Percentiles rank a stretch among this genome's conserved stretches.
phyloP scores from a whole-genome alignment of 1,140 invertebrate species.

The Drepana arcuata region DNA sequence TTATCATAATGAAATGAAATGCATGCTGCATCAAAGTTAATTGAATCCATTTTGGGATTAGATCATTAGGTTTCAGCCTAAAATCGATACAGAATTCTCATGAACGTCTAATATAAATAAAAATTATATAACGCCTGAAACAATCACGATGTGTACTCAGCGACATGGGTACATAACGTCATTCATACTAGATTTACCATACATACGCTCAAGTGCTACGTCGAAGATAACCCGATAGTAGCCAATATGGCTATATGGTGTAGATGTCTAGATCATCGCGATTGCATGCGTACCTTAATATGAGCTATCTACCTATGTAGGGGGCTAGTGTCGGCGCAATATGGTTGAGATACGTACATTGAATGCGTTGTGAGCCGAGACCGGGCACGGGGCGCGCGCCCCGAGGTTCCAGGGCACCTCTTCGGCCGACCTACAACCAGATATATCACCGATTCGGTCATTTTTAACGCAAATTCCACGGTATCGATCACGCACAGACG shows the following conservation, averaged over 20 bases:
- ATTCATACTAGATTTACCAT: no score
- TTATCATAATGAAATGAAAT: no score
- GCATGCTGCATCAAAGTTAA: no score
- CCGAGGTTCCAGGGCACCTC: conserved; percentile 44
- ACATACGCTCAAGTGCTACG: no score
- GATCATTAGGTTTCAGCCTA: no score
- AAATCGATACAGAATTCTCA: no score
- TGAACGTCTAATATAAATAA: no score
- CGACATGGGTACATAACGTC: no score
- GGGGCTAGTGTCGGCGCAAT: conserved; percentile 53
- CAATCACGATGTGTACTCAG: no score
- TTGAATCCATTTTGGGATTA: no score
- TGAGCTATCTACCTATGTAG: conserved; percentile 45
- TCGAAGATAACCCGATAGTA: no score
- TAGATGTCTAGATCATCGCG: conserved; percentile 31
- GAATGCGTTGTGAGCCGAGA: conserved; percentile 40
- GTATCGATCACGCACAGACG: conserved; percentile 69
- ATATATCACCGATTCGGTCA: conserved; percentile 59
- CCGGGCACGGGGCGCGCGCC: conserved; percentile 35
- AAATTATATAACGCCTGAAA: no score
- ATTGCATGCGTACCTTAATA: conserved; percentile 23
- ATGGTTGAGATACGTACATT: conserved; percentile 65
- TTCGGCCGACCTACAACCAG: conserved; percentile 53
- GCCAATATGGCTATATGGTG: conserved; percentile 38
- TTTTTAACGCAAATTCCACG: conserved; percentile 59